A percentile compares a stretch with the other conserved stretches of the same genome.
These are phyloP conservation scores for Ceraclea dissimilis DNA, from an alignment of 2,888 invertebrate species.

Conservation along the genomic window DNA sequence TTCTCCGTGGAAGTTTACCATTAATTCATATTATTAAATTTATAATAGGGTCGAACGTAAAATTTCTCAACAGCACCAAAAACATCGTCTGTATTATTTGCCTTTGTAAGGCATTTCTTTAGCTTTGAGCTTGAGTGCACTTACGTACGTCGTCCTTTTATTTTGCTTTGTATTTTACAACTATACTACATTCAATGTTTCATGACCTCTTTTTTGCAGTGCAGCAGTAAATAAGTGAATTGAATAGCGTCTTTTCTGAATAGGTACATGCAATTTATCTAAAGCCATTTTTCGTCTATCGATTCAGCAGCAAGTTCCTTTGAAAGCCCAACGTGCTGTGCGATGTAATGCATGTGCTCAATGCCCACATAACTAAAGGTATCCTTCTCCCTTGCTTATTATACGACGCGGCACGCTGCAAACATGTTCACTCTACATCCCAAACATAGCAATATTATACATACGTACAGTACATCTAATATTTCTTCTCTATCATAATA, in stretches of 20 bases:
- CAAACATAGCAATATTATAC: background rate
- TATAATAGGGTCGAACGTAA: background rate
- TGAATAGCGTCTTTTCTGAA: background rate
- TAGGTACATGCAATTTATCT: constrained; percentile 7
- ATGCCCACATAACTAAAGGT: constrained; percentile 6
- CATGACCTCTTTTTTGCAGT: background rate
- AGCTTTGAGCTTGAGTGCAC: background rate
- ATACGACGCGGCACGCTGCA: background rate
- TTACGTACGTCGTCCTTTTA: background rate
- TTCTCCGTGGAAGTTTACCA: background rate
- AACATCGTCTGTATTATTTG: background rate
- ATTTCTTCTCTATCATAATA: background rate
- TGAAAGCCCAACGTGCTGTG: constrained; percentile 5
- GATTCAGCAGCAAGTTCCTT: constrained; percentile 4
- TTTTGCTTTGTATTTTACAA: background rate
- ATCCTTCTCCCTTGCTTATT: background rate
- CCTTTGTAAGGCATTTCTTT: background rate
- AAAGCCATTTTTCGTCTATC: constrained; percentile 17
- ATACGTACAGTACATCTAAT: background rate
- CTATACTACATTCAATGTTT: background rate
- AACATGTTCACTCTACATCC: background rate
- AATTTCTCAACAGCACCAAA: background rate
- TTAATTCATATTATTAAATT: constrained; percentile 1
- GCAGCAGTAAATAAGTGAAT: background rate
- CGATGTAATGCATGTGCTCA: constrained; percentile 13